A percentile compares a stretch with the other conserved stretches of the same genome.
phyloP scores from a whole-genome alignment of 64 coral and sea anemone species.

The Pachyseris speciosa region DNA sequence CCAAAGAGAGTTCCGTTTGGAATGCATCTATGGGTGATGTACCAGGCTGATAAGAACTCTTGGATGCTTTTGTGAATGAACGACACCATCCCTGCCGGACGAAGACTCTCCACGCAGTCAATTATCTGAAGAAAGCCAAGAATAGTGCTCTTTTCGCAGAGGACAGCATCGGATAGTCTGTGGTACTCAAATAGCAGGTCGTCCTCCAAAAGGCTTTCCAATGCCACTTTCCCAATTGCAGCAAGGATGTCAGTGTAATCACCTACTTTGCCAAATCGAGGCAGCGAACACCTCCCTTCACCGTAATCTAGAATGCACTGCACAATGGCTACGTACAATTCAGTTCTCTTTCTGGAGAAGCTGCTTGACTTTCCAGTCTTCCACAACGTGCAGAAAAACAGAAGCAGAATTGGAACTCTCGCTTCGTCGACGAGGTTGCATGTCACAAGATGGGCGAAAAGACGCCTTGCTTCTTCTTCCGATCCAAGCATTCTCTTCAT shows the following conservation, averaged over 20 bases:
- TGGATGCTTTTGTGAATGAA: conserved; percentile 21
- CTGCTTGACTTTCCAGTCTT: not conserved
- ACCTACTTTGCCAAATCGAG: not conserved
- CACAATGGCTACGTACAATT: not conserved
- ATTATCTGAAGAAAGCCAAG: conserved; percentile 7
- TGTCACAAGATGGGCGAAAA: not conserved
- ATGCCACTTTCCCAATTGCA: not conserved
- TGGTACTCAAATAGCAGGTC: not conserved
- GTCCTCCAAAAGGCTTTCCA: not conserved
- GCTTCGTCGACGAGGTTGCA: not conserved
- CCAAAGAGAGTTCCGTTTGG: not conserved
- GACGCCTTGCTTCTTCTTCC: not conserved
- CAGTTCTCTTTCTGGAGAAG: not conserved
- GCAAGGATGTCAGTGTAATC: not conserved
- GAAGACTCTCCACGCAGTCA: not conserved
- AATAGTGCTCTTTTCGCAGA: not conserved
- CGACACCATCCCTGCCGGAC: not conserved
- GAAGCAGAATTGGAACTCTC: not conserved
- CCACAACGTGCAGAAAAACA: not conserved
- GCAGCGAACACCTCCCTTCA: not conserved
- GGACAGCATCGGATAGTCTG: not conserved
- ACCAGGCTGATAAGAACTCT: conserved; percentile 13
- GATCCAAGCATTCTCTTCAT: not conserved
- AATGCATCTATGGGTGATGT: not conserved
- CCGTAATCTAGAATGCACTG: not conserved